A percentile compares a stretch with the other conserved stretches of the same genome.
Evolutionary conservation across 1,140 invertebrate genomes (phyloP).

Genomic region (Oryctes rhinoceros): DNA sequence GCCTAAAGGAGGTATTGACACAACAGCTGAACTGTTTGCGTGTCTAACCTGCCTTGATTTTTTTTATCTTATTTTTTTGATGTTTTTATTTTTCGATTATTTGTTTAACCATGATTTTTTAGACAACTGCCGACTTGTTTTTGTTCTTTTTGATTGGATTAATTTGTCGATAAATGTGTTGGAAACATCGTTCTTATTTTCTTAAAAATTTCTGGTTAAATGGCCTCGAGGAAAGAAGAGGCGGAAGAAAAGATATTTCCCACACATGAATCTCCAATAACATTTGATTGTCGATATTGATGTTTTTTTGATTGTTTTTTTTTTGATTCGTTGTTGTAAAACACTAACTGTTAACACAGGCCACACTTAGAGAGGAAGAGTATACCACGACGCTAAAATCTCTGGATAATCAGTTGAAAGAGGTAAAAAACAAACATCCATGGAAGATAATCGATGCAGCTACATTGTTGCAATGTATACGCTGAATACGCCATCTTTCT

Average conservation of each 20-base stretch:
- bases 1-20: constrained; percentile 95
- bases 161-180: background rate
- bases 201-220: background rate
- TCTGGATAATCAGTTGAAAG: constrained; percentile 90
- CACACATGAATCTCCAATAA: background rate
- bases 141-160: constrained; percentile 47
- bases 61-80: background rate
- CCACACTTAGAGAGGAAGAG: constrained; percentile 95
- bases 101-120: too few relatives aligned
- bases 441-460: background rate
- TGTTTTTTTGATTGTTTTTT: constrained; percentile 19
- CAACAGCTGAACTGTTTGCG: background rate
- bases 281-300: background rate
- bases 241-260: background rate
- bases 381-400: constrained; percentile 94
- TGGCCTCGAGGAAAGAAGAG: background rate
- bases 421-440: constrained; percentile 71
- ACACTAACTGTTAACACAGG: constrained; percentile 67
- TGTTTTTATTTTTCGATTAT: constrained; percentile 43
- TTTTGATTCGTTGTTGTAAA: constrained; percentile 21
- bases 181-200: constrained; percentile 9
- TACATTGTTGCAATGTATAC: constrained; percentile 3
- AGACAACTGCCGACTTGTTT: constrained; percentile 41
- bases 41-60: constrained; percentile 37
- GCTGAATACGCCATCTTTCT: background rate